Evolutionary conservation across 2,113 vertebrate species (phyloP).

Genomic region (Larimichthys crocea): DNA sequence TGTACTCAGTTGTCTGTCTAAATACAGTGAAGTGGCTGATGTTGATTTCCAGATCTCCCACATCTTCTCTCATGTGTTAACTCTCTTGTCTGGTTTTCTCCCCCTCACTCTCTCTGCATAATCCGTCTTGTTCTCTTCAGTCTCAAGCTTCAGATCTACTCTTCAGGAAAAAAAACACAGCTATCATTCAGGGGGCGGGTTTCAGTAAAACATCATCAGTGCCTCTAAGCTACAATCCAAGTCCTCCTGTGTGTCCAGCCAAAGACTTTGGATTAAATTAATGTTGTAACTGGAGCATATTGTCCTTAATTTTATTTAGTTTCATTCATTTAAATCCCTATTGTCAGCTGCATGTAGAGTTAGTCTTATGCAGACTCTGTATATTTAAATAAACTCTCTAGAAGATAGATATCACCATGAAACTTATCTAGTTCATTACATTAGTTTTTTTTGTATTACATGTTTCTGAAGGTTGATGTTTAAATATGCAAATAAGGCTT

Average conservation of each 20-base stretch:
- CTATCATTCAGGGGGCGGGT: constrained; percentile 49
- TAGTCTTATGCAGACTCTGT: neutral
- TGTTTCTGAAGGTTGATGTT: too few relatives aligned
- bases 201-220: constrained; percentile 30
- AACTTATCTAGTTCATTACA: too few relatives aligned
- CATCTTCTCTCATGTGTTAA: constrained; percentile 38
- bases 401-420: too few relatives aligned
- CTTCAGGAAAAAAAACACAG: constrained; percentile 7
- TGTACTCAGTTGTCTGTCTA: constrained; percentile 39
- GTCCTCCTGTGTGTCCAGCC: constrained; percentile 4
- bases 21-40: constrained; percentile 37
- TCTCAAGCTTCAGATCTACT: constrained; percentile 22
- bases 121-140: constrained; percentile 8
- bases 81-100: neutral
- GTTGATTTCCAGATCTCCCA: constrained; percentile 63
- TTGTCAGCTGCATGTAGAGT: neutral
- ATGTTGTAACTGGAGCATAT: neutral
- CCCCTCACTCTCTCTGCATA: constrained; percentile 5
- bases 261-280: neutral
- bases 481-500: too few relatives aligned
- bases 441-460: too few relatives aligned
- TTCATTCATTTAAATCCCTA: neutral
- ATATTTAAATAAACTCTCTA: neutral
- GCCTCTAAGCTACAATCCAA: constrained; percentile 15
- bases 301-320: neutral